Conservation (phyloP, 2,888 invertebrate species). For the Eupithecia insigniata region DNA sequence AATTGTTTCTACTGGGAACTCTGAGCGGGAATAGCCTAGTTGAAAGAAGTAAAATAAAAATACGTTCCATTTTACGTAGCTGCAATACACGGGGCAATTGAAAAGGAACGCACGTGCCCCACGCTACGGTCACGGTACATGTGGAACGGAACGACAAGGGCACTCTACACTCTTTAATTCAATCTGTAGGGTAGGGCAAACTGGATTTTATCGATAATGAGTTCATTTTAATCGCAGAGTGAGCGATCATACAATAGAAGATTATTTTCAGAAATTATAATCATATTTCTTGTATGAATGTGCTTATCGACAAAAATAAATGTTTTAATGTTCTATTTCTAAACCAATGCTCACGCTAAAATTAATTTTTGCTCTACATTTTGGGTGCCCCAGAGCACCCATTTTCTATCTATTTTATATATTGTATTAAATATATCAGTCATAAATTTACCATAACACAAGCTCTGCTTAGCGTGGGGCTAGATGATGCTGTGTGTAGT, state of each 20-base stretch:
- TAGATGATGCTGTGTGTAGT: too few relatives aligned
- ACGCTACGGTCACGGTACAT: slow-evolving; percentile 43
- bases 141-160: slow-evolving; percentile 45
- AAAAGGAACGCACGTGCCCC: slow-evolving; percentile 47
- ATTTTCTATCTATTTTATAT: too few relatives aligned
- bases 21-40: neutral
- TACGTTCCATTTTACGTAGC: slow-evolving; percentile 40
- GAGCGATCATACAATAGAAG: too few relatives aligned
- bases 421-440: too few relatives aligned
- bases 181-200: slow-evolving; percentile 37
- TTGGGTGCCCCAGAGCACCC: too few relatives aligned
- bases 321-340: neutral
- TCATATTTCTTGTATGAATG: neutral
- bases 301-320: neutral
- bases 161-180: slow-evolving; percentile 46
- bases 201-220: neutral
- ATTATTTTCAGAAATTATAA: neutral
- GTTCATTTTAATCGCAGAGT: neutral
- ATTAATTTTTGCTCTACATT: neutral
- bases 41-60: slow-evolving; percentile 18
- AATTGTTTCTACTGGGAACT: neutral
- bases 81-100: slow-evolving; percentile 35
- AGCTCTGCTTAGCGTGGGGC: too few relatives aligned
- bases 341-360: too few relatives aligned
- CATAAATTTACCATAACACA: too few relatives aligned